Percentiles rank a stretch among this genome's conserved stretches.
Evolutionary conservation across 2,888 invertebrate species (phyloP).

Genomic region (Phragmatobia fuliginosa): DNA sequence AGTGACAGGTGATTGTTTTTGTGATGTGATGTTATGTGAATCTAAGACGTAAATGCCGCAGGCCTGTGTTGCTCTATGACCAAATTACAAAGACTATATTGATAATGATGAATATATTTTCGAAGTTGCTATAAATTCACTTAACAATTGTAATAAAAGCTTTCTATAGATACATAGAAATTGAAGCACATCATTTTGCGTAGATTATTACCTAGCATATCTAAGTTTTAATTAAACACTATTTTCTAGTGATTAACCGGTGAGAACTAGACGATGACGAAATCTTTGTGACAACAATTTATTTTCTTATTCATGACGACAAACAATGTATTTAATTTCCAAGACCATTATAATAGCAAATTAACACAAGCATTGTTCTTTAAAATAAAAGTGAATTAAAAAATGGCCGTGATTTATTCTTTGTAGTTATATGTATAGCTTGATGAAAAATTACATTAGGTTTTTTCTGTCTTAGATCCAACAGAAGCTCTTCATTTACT

Average conservation of each 20-base stretch:
- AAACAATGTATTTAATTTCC: constrained; percentile 17
- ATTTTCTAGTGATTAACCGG: constrained; percentile 7
- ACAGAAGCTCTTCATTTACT: neutral
- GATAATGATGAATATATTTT: too few relatives aligned
- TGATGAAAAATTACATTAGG: neutral
- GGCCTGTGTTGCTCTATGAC: too few relatives aligned
- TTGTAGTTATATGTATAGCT: neutral
- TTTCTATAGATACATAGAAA: neutral
- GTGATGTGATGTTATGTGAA: too few relatives aligned
- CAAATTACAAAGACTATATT: too few relatives aligned
- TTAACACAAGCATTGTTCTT: constrained; percentile 5
- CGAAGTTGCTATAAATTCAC: too few relatives aligned
- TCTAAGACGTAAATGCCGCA: too few relatives aligned
- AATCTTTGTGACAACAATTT: constrained; percentile 15
- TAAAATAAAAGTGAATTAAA: constrained; percentile 4
- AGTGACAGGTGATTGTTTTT: too few relatives aligned
- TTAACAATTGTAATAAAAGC: neutral
- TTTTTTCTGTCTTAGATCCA: neutral
- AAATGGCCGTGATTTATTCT: constrained; percentile 12
- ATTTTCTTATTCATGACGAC: constrained; percentile 16
- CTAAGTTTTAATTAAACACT: neutral
- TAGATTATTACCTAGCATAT: neutral
- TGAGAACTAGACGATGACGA: constrained; percentile 16
- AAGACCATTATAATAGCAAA: constrained; percentile 8
- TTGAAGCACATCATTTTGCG: neutral